phyloP scores from a whole-genome alignment of 2,113 vertebrate genomes.

The Thomomys bottae region DNA sequence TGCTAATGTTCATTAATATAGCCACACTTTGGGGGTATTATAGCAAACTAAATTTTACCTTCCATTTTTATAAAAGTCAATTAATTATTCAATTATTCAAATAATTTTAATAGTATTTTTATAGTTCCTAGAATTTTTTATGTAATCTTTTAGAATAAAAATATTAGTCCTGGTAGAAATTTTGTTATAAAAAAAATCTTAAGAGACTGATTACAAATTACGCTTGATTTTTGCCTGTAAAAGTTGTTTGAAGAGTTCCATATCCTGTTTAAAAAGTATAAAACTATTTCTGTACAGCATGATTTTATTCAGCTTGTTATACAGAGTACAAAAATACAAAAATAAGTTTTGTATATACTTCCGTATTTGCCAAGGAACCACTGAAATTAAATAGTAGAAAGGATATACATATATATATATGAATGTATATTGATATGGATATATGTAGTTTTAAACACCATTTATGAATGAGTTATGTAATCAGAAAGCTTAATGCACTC shows the following conservation, averaged over 20 bases:
- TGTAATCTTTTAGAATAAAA: constrained; percentile 21
- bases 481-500: neutral
- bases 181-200: constrained; percentile 27
- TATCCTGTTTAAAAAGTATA: neutral
- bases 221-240: neutral
- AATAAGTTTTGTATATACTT: constrained; percentile 8
- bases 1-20: neutral
- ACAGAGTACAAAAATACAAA: constrained; percentile 33
- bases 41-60: constrained; percentile 35
- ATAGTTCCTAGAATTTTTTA: constrained; percentile 36
- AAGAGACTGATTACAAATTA: constrained; percentile 14
- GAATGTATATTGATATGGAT: no score
- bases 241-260: neutral
- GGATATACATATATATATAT: neutral
- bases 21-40: neutral
- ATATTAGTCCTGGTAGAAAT: constrained; percentile 11
- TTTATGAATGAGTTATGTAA: neutral
- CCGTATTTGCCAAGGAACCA: constrained; percentile 23
- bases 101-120: neutral
- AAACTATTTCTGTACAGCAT: neutral
- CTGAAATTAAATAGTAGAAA: constrained; percentile 6
- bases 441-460: neutral
- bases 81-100: no score
- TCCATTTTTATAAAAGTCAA: neutral
- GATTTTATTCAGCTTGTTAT: neutral